These are phyloP conservation scores for Ectropis grisescens DNA, from an alignment of 1,140 invertebrate species.

Conservation along the genomic window DNA sequence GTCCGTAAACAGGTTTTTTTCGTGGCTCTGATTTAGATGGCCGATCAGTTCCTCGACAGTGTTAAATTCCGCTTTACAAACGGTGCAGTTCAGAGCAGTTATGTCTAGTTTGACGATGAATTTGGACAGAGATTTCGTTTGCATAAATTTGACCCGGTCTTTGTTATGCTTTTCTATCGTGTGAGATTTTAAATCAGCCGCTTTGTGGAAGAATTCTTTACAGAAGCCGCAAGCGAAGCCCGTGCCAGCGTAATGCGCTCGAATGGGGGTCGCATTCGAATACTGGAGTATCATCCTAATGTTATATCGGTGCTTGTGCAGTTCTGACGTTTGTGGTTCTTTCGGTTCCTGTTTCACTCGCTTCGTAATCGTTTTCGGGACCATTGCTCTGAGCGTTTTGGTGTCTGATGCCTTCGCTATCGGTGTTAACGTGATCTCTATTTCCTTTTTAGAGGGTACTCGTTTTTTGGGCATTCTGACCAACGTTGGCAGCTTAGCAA, in stretches of 20 bases:
- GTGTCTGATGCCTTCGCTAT: neutral
- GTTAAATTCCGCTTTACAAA: conserved; percentile 10
- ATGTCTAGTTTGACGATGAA: conserved; percentile 27
- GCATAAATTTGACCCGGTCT: conserved; percentile 10
- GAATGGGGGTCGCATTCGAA: conserved; percentile 37
- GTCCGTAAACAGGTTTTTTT: conserved; percentile 11
- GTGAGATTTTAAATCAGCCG: conserved; percentile 23
- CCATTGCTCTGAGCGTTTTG: too few species aligned
- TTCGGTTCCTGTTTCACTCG: too few species aligned
- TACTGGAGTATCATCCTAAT: neutral
- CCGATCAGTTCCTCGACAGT: conserved; percentile 7
- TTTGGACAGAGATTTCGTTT: conserved; percentile 6
- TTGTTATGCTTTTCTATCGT: conserved; percentile 14
- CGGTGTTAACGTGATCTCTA: neutral
- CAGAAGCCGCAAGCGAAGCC: conserved; percentile 27
- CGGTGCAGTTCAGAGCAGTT: conserved; percentile 18
- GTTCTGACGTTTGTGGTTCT: too few species aligned
- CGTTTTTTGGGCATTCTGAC: too few species aligned
- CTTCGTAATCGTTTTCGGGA: too few species aligned
- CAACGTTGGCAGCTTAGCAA: too few species aligned
- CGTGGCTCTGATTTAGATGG: conserved; percentile 20
- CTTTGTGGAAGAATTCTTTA: conserved; percentile 8
- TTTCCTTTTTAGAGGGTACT: too few species aligned
- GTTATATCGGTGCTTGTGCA: neutral
- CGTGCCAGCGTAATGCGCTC: conserved; percentile 7